phyloP scores from a whole-genome alignment of 2,797 vertebrate genomes.

The Thaleichthys pacificus region DNA sequence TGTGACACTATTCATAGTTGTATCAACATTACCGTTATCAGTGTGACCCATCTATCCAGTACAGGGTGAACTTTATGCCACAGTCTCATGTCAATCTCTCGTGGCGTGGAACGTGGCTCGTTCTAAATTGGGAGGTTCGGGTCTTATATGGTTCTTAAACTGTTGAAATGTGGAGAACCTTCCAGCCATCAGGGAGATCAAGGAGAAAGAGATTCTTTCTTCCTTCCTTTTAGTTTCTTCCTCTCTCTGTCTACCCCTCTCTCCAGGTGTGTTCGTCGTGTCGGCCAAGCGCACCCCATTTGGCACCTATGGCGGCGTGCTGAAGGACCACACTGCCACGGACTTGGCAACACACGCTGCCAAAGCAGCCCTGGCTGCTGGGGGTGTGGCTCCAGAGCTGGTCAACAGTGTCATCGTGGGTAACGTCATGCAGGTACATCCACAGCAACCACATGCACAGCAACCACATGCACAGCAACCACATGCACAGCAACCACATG shows the following conservation, averaged over 20 bases:
- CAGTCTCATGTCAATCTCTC: background rate
- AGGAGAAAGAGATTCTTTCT: no score
- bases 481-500: no score
- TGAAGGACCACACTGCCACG: constrained; percentile 89
- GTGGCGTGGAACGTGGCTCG: no score
- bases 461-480: no score
- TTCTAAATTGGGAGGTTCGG: no score
- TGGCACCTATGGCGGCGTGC: constrained; percentile 86
- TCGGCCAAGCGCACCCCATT: constrained; percentile 96
- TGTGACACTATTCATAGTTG: background rate
- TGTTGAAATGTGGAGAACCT: no score
- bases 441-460: background rate
- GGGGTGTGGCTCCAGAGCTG: constrained; percentile 84
- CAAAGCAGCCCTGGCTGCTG: constrained; percentile 84
- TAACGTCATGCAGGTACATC: constrained; percentile 88
- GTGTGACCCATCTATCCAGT: background rate
- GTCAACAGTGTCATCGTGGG: constrained; percentile 90
- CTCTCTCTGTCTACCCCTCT: constrained; percentile 15
- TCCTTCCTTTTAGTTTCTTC: background rate
- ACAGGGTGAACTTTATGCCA: background rate
- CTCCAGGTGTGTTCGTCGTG: constrained; percentile 89
- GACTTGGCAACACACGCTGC: constrained; percentile 88
- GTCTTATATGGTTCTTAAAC: no score
- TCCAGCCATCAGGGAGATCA: no score
- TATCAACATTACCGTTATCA: background rate